Percentiles rank a stretch among this genome's conserved stretches.
phyloP scores from a whole-genome alignment of 2,888 invertebrate genomes.

The Conomelus anceps region DNA sequence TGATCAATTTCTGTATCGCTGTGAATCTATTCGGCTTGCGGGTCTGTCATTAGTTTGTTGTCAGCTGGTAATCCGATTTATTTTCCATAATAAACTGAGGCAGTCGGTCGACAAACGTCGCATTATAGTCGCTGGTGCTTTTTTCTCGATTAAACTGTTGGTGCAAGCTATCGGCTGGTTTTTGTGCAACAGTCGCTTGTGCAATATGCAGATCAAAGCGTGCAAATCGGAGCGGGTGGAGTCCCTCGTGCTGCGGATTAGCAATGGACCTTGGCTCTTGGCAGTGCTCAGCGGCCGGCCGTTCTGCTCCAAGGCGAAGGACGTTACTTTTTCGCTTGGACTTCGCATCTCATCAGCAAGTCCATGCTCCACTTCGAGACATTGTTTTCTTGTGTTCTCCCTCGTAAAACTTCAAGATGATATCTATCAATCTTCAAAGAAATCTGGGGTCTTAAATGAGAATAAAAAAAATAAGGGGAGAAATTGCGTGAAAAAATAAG shows the following conservation, averaged over 20 bases:
- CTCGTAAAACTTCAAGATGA: no score
- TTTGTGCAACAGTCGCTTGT: background rate
- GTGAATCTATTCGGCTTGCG: background rate
- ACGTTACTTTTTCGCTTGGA: background rate
- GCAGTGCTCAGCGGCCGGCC: background rate
- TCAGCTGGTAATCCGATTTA: background rate
- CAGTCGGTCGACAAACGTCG: background rate
- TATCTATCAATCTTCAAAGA: no score
- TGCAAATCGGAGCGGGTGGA: background rate
- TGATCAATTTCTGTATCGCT: background rate
- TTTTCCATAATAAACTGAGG: background rate
- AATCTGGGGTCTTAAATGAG: no score
- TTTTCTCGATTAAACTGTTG: background rate
- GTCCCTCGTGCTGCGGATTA: background rate
- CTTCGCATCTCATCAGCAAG: background rate
- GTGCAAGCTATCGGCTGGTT: no score
- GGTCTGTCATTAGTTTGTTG: background rate
- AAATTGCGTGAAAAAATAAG: no score
- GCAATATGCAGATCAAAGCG: background rate
- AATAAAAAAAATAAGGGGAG: no score
- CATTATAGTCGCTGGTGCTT: background rate
- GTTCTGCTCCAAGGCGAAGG: background rate
- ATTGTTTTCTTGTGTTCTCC: no score
- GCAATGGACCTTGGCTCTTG: background rate
- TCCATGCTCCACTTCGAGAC: background rate